Conservation (phyloP, 2,797 vertebrate genomes). For the Urocyon cinereoargenteus region DNA sequence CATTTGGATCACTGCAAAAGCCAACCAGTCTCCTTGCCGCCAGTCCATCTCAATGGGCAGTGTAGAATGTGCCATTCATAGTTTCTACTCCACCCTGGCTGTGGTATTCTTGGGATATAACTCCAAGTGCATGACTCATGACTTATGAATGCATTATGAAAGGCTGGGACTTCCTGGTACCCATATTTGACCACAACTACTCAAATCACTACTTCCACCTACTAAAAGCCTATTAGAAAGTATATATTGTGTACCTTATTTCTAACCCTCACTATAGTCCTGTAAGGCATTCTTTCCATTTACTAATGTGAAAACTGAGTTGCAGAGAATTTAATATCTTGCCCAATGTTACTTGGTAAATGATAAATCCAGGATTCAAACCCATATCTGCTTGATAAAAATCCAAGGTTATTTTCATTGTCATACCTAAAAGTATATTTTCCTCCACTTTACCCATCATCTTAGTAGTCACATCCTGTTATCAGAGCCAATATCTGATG, state of each 20-base stretch:
- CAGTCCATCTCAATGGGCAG: neutral
- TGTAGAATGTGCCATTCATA: neutral
- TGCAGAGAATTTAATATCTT: neutral
- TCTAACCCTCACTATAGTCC: neutral
- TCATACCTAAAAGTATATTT: neutral
- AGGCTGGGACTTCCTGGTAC: neutral
- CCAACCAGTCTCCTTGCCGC: neutral
- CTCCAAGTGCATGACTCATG: neutral
- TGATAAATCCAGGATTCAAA: slow-evolving; percentile 58
- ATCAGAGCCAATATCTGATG: neutral
- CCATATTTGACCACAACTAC: neutral
- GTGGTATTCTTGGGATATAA: slow-evolving; percentile 2
- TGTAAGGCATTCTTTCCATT: neutral
- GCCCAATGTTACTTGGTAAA: slow-evolving; percentile 1
- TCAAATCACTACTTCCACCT: neutral
- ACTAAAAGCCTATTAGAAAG: neutral
- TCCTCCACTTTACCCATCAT: neutral
- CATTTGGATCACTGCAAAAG: neutral
- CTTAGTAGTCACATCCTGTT: slow-evolving; percentile 1
- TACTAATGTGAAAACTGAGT: neutral
- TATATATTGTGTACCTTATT: neutral
- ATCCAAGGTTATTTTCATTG: slow-evolving; percentile 4
- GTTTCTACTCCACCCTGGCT: neutral
- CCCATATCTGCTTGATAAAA: neutral
- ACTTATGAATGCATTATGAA: neutral